phyloP scores from a whole-genome alignment of 2,113 vertebrate species.

The Centropus bengalensis region DNA sequence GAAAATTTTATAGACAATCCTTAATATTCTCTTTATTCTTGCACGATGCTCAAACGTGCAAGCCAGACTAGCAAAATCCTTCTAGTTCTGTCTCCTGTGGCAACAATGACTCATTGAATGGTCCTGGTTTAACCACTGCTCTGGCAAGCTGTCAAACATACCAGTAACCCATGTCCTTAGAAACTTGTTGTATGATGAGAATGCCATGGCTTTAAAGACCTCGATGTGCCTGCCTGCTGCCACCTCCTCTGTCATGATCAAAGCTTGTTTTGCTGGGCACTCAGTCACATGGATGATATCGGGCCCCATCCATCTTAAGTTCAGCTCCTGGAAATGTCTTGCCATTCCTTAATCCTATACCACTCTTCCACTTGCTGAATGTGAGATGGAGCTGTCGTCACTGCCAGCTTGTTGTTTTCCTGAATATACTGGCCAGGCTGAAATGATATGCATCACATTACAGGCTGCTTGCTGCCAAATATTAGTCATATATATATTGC shows the following conservation, averaged over 20 bases:
- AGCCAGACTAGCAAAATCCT: background rate
- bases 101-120: background rate
- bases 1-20: background rate
- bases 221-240: background rate
- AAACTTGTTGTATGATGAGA: background rate
- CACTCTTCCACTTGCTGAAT: background rate
- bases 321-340: background rate
- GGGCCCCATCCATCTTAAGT: background rate
- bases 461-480: conserved; percentile 55
- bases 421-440: background rate
- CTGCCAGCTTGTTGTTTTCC: conserved; percentile 39
- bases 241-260: background rate
- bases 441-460: conserved; percentile 56
- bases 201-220: background rate
- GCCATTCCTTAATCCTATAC: background rate
- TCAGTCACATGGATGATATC: background rate
- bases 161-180: background rate
- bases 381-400: conserved; percentile 5
- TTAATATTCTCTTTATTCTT: background rate
- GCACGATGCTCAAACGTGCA: background rate
- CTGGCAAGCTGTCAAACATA: background rate
- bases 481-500: conserved; percentile 22
- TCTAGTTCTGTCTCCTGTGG: background rate
- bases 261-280: background rate
- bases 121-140: background rate